A percentile compares a stretch with the other conserved stretches of the same genome.
These are phyloP conservation scores for Crocuta crocuta DNA, from an alignment of 2,113 vertebrate species.

Conservation along the genomic window DNA sequence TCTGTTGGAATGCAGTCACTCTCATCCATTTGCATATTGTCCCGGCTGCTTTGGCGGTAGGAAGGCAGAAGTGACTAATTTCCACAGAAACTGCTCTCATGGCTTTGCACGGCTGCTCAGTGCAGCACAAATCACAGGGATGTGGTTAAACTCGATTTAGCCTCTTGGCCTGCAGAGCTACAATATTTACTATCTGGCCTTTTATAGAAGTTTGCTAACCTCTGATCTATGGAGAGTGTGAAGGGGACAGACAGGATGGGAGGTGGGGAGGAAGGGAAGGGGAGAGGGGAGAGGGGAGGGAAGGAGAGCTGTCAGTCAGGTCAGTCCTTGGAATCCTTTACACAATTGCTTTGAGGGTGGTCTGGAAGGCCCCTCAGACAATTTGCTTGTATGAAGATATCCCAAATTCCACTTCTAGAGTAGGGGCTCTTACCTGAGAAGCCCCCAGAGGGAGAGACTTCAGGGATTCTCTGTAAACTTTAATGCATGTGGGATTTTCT, in stretches of 20 bases:
- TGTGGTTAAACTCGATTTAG: neutral
- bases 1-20: neutral
- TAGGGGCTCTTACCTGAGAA: neutral
- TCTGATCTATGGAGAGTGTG: neutral
- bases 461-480: neutral
- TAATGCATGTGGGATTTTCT: neutral
- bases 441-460: neutral
- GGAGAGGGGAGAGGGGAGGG: too few species aligned
- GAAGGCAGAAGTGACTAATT: neutral
- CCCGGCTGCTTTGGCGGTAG: neutral
- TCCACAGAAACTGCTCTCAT: neutral
- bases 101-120: neutral
- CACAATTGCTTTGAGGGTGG: neutral
- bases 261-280: neutral
- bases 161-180: neutral
- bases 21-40: neutral
- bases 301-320: neutral
- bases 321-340: neutral
- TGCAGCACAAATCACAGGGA: neutral
- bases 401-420: neutral
- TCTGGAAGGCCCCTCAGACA: neutral
- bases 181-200: slow-evolving; percentile 23
- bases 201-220: slow-evolving; percentile 8
- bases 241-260: neutral
- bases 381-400: neutral